Conservation (phyloP, 2,888 invertebrate species). For the Hypercompe scribonia region DNA sequence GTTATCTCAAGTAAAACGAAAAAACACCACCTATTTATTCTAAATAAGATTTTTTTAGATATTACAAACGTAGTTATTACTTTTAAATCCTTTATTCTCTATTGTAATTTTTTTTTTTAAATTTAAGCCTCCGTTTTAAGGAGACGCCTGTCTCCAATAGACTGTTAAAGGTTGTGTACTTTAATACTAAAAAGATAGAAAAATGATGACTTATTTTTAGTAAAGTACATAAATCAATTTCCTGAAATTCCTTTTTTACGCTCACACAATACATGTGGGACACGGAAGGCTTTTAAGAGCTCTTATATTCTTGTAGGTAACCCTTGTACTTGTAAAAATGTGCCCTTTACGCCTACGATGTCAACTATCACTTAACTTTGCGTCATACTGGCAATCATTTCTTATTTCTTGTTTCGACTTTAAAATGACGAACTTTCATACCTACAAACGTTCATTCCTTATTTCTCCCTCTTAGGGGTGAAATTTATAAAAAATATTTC, state of each 20-base stretch:
- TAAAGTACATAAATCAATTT: not conserved
- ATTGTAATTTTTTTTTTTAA: no score
- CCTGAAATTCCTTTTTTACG: not conserved
- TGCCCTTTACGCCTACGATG: not conserved
- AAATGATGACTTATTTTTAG: not conserved
- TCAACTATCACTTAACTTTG: not conserved
- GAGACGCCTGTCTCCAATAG: no score
- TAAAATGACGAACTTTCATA: not conserved
- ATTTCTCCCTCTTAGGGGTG: not conserved
- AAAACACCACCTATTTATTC: no score
- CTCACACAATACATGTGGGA: not conserved
- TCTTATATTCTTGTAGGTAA: not conserved
- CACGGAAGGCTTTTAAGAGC: not conserved
- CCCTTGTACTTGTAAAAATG: not conserved
- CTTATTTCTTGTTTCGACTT: not conserved
- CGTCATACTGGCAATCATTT: not conserved
- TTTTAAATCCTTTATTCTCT: no score
- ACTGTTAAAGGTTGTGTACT: not conserved
- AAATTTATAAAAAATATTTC: not conserved
- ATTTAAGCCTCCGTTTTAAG: no score
- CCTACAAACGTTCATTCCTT: not conserved
- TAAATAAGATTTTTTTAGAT: no score
- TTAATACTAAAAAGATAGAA: not conserved
- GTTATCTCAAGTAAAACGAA: no score
- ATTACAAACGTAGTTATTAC: no score